phyloP scores from a whole-genome alignment of 2,797 vertebrate genomes.

The Nyctibius grandis region DNA sequence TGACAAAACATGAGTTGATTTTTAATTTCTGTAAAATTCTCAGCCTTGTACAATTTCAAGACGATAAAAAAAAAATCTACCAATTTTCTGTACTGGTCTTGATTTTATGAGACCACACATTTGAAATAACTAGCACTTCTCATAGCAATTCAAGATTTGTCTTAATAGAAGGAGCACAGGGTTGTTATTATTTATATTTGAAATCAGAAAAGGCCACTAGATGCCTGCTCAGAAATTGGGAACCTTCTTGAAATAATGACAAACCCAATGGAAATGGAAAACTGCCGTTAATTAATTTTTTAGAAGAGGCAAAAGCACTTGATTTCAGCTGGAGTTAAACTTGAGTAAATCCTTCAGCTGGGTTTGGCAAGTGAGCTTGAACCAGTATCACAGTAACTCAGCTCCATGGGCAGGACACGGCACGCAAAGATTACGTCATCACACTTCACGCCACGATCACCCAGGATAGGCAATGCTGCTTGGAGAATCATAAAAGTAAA shows the following conservation, averaged over 20 bases:
- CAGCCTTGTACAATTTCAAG: not conserved
- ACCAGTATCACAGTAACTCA: not conserved
- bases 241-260: not conserved
- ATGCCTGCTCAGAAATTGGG: not conserved
- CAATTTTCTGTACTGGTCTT: not conserved
- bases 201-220: not conserved
- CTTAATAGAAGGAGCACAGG: not conserved
- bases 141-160: not conserved
- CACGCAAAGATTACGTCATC: not conserved
- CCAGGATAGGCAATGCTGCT: not conserved
- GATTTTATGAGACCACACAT: not conserved
- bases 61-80: rapidly evolving
- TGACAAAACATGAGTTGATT: not conserved
- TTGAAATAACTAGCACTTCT: not conserved
- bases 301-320: not conserved
- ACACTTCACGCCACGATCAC: not conserved
- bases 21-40: not conserved
- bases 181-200: not conserved
- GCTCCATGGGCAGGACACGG: not conserved
- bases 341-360: not conserved
- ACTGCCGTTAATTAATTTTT: not conserved
- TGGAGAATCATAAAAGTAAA: not conserved
- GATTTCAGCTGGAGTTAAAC: not conserved
- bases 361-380: not conserved
- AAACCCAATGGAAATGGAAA: not conserved